A percentile compares a stretch with the other conserved stretches of the same genome.
These are phyloP conservation scores for Elysia crispata DNA, from an alignment of 2,888 invertebrate species.

Conservation along the genomic window DNA sequence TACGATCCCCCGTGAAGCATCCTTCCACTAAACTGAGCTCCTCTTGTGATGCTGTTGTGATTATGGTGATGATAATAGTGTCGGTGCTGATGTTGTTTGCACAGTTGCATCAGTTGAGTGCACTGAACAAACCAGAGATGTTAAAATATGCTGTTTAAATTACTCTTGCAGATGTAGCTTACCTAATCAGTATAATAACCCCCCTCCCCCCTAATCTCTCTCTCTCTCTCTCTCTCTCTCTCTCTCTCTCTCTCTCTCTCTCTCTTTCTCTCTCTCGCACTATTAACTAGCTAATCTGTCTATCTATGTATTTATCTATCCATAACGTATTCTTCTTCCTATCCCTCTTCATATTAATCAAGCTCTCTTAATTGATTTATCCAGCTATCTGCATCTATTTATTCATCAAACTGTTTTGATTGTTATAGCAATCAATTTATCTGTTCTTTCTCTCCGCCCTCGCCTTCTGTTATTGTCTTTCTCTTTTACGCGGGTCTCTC, in stretches of 20 bases:
- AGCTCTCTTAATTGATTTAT: neutral
- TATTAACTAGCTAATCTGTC: too few species aligned
- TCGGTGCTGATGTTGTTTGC: too few species aligned
- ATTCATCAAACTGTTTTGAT: neutral
- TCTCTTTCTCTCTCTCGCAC: neutral
- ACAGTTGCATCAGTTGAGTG: too few species aligned
- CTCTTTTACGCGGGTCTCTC: neutral
- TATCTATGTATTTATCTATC: neutral
- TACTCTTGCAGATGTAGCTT: too few species aligned
- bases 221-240: neutral
- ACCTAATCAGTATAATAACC: too few species aligned
- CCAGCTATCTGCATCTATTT: neutral
- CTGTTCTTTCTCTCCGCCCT: neutral
- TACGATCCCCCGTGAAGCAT: too few species aligned
- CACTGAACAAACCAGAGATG: too few species aligned
- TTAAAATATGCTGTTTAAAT: too few species aligned
- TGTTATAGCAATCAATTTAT: neutral
- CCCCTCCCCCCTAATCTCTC: neutral
- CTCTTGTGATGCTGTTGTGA: too few species aligned
- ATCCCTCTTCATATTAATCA: neutral
- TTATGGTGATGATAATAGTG: too few species aligned
- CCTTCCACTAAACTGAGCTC: too few species aligned
- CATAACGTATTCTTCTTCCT: neutral
- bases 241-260: slow-evolving; percentile 24
- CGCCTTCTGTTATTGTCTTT: neutral